Conservation (phyloP, 1,140 invertebrate species). For the Battus philenor region DNA sequence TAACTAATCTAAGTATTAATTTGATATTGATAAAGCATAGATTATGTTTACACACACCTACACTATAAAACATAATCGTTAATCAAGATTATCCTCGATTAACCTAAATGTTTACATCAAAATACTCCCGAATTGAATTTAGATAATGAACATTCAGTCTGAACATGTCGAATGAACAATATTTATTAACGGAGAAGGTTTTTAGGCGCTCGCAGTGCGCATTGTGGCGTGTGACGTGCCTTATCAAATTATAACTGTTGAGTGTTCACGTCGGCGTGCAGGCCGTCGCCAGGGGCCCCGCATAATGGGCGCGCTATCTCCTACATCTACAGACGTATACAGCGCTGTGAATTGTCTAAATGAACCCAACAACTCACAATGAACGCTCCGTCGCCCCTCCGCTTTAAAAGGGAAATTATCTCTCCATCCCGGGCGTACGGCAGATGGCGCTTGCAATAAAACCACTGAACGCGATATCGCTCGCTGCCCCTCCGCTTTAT, state of each 20-base stretch:
- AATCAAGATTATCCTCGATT: too few relatives aligned
- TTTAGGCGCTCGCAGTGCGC: conserved; percentile 7
- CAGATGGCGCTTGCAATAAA: conserved; percentile 75
- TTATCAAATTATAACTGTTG: conserved; percentile 43
- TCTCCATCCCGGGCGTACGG: conserved; percentile 61
- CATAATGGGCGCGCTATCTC: conserved; percentile 56
- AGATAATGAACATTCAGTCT: too few relatives aligned
- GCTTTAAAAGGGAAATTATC: conserved; percentile 69
- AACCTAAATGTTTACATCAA: too few relatives aligned
- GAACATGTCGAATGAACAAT: too few relatives aligned
- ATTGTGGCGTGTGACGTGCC: conserved; percentile 17
- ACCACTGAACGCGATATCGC: conserved; percentile 74
- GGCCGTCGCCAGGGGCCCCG: conserved; percentile 48
- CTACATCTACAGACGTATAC: conserved; percentile 50
- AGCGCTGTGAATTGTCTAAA: conserved; percentile 63
- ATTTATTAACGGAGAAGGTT: conserved; percentile 14
- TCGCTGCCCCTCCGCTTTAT: conserved; percentile 64
- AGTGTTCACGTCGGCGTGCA: conserved; percentile 39
- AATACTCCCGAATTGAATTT: too few relatives aligned
- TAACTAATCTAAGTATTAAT: too few relatives aligned
- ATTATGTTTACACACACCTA: too few relatives aligned
- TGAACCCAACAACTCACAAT: conserved; percentile 60
- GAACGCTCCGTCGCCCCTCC: conserved; percentile 46
- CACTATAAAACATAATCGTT: too few relatives aligned
- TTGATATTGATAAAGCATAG: too few relatives aligned